phyloP scores from a whole-genome alignment of 2,797 vertebrate species.

The Eutrigla gurnardus region DNA sequence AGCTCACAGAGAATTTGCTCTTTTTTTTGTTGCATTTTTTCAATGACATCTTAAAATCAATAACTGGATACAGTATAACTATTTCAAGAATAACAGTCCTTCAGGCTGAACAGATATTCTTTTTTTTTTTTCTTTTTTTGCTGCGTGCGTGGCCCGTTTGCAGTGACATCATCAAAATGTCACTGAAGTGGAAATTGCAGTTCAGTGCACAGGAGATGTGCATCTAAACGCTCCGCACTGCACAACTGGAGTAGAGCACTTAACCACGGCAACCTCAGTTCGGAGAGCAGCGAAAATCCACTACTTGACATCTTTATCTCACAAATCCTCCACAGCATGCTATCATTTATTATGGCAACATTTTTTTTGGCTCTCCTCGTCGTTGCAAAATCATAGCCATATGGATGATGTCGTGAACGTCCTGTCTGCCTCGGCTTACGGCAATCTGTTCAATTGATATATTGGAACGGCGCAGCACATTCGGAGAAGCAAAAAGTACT shows the following conservation, averaged over 20 bases:
- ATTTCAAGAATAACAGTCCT: neutral
- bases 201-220: neutral
- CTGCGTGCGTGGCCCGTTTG: constrained; percentile 8
- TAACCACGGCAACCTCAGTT: constrained; percentile 13
- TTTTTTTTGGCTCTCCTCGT: neutral
- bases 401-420: constrained; percentile 3
- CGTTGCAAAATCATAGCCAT: neutral
- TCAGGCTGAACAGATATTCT: neutral
- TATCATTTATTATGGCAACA: neutral
- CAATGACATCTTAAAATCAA: constrained; percentile 4
- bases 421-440: neutral
- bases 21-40: constrained; percentile 15
- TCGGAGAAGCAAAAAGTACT: neutral
- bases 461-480: neutral
- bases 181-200: constrained; percentile 17
- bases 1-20: neutral
- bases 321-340: neutral
- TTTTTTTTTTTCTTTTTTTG: neutral
- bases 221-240: neutral
- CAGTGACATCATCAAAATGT: constrained; percentile 1
- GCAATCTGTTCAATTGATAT: neutral
- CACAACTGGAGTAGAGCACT: neutral
- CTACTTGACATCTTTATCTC: neutral
- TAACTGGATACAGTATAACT: neutral
- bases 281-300: constrained; percentile 2